Conservation (phyloP, 2,113 vertebrate genomes). For the Pitta sordida region DNA sequence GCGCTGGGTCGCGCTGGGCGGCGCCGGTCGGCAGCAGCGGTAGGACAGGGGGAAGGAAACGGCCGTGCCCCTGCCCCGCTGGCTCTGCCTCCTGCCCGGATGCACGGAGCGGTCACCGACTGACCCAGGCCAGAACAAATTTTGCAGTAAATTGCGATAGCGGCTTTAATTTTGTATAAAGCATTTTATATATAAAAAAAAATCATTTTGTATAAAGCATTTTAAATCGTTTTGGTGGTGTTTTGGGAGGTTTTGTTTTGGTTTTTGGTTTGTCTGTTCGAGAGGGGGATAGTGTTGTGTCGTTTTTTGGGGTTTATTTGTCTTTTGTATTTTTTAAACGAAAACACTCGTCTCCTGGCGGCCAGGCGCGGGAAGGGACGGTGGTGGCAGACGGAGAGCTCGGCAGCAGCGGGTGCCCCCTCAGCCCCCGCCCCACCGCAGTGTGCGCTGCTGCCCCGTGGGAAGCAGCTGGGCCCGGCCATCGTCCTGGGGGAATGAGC, state of each 20-base stretch:
- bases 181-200: background rate
- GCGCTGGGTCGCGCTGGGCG: background rate
- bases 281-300: no score
- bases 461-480: background rate
- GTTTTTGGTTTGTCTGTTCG: no score
- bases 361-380: rapidly evolving
- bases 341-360: background rate
- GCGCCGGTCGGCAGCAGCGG: background rate
- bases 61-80: rapidly evolving
- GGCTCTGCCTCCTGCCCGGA: background rate
- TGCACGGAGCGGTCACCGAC: rapidly evolving
- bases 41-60: background rate
- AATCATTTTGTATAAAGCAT: background rate
- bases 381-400: background rate
- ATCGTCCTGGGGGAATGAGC: rapidly evolving
- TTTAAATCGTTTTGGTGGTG: background rate
- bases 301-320: no score
- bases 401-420: background rate
- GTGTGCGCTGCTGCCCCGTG: background rate
- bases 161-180: background rate
- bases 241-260: background rate
- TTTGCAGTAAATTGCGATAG: background rate
- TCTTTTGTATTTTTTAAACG: background rate
- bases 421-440: rapidly evolving
- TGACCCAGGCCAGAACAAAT: background rate